Percentiles rank a stretch among this genome's conserved stretches.
phyloP scores from a whole-genome alignment of 2,113 vertebrate species.

The Holacanthus passer region DNA sequence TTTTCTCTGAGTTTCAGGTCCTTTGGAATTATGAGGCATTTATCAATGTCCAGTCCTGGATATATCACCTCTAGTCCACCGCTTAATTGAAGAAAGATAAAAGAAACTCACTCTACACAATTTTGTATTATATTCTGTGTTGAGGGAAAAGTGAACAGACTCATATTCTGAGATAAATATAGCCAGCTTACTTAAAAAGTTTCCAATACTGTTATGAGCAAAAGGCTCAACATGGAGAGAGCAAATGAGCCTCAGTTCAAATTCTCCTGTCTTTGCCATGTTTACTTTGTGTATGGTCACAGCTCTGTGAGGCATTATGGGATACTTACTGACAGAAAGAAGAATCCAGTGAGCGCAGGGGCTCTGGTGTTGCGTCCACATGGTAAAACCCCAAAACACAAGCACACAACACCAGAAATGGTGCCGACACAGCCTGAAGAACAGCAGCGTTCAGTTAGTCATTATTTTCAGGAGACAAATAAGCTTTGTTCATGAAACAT shows the following conservation, averaged over 20 bases:
- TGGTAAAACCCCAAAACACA: constrained; percentile 36
- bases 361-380: constrained; percentile 29
- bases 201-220: not conserved
- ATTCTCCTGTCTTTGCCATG: not conserved
- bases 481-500: not conserved
- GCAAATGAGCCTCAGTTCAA: not conserved
- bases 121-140: not conserved
- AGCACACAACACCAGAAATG: constrained; percentile 36
- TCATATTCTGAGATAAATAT: not conserved
- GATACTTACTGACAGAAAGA: constrained; percentile 72
- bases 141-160: not conserved
- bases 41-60: constrained; percentile 70
- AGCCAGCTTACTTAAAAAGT: not conserved
- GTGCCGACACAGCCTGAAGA: constrained; percentile 46
- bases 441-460: constrained; percentile 6
- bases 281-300: not conserved
- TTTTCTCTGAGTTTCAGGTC: constrained; percentile 66
- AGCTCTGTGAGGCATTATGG: not conserved
- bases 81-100: constrained; percentile 64
- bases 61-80: constrained; percentile 75
- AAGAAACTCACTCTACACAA: not conserved
- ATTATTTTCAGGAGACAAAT: not conserved
- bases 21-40: constrained; percentile 70
- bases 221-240: not conserved
- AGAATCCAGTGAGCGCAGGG: constrained; percentile 43